A percentile compares a stretch with the other conserved stretches of the same genome.
These are phyloP conservation scores for Acanthiza pusilla DNA, from an alignment of 2,797 vertebrate genomes.

Conservation along the genomic window DNA sequence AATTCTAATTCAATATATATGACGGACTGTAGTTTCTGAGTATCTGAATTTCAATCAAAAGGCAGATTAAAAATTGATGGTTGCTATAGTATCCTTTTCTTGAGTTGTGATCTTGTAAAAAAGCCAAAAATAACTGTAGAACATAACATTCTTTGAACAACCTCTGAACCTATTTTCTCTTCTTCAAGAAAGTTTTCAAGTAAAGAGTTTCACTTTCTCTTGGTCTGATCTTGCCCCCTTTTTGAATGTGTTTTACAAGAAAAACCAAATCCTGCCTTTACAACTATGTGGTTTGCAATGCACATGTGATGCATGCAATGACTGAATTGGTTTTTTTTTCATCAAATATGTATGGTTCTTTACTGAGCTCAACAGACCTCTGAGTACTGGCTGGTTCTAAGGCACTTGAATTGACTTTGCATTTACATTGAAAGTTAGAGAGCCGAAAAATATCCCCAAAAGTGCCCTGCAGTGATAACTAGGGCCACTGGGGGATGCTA, in stretches of 20 bases:
- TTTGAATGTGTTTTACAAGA: background rate
- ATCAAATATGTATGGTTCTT: background rate
- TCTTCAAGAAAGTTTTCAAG: background rate
- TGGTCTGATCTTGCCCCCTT: background rate
- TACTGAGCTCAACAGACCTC: background rate
- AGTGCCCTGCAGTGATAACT: background rate
- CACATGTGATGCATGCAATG: background rate
- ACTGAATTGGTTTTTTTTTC: background rate
- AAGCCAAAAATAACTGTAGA: background rate
- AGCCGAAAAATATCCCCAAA: background rate
- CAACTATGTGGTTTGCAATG: background rate
- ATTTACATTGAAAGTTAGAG: background rate
- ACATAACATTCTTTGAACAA: background rate
- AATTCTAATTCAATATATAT: background rate
- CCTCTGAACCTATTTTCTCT: background rate
- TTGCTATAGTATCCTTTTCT: background rate
- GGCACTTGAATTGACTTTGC: background rate
- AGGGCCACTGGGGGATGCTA: constrained; percentile 60
- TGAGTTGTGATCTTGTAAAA: background rate
- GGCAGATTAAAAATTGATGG: background rate
- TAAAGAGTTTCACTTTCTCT: background rate
- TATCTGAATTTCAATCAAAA: background rate
- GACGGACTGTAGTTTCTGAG: background rate
- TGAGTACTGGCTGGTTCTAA: background rate
- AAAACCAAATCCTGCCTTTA: background rate